Conservation (phyloP, 2,888 invertebrate species). For the Cryptophagus acutangulus region DNA sequence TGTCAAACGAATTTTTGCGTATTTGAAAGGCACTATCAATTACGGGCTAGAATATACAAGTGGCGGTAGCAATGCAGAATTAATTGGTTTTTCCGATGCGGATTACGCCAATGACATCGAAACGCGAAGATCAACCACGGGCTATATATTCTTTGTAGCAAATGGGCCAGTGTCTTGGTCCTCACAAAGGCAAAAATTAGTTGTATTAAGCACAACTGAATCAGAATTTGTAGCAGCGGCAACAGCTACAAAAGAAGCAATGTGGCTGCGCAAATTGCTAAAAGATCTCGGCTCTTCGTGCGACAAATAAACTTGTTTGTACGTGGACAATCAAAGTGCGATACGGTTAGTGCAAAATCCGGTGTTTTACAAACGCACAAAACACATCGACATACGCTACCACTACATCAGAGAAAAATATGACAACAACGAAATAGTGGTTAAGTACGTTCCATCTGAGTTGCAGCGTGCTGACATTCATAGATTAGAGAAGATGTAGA, state of each 20-base stretch:
- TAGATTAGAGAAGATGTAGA: too few species aligned
- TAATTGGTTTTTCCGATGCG: constrained; percentile 15
- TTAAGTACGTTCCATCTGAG: constrained; percentile 15
- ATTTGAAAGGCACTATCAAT: background rate
- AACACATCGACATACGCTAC: constrained; percentile 25
- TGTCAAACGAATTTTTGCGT: background rate
- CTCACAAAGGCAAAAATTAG: constrained; percentile 27
- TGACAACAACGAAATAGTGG: constrained; percentile 10
- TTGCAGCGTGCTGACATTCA: constrained; percentile 23
- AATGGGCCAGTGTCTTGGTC: constrained; percentile 25
- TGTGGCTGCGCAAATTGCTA: constrained; percentile 20
- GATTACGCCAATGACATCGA: constrained; percentile 19
- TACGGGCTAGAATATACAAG: too few species aligned
- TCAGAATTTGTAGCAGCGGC: constrained; percentile 26
- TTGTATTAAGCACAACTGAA: constrained; percentile 30
- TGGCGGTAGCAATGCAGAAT: too few species aligned
- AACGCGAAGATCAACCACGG: constrained; percentile 42
- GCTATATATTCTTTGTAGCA: constrained; percentile 25
- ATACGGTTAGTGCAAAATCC: constrained; percentile 19
- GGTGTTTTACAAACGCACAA: constrained; percentile 17
- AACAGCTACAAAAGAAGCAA: constrained; percentile 23
- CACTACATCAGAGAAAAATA: constrained; percentile 19
- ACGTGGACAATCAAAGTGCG: constrained; percentile 25
- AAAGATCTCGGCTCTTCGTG: constrained; percentile 12
- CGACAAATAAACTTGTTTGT: constrained; percentile 10